A percentile compares a stretch with the other conserved stretches of the same genome.
Evolutionary conservation across 2,113 vertebrate species (phyloP).

Genomic region (Myanophis thanlyinensis): DNA sequence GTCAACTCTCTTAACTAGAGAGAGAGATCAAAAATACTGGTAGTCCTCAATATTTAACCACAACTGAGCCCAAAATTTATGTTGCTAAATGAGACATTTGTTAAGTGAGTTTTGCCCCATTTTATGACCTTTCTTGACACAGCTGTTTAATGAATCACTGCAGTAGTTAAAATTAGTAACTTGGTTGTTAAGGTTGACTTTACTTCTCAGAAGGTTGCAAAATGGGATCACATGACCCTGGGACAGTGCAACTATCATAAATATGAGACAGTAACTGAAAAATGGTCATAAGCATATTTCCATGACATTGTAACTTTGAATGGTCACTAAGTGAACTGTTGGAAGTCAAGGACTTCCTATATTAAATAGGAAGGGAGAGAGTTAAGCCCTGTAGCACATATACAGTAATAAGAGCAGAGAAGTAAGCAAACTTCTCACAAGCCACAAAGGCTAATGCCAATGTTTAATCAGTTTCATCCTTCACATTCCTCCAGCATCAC

Average conservation of each 20-base stretch:
- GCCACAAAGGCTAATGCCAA: neutral
- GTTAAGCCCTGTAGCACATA: neutral
- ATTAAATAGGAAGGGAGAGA: neutral
- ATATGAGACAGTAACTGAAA: neutral
- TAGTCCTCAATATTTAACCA: neutral
- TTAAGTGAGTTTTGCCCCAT: neutral
- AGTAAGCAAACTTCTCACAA: neutral
- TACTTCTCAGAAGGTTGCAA: neutral
- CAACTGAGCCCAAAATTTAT: neutral
- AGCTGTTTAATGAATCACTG: neutral
- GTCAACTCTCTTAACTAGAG: neutral
- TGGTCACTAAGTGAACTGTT: neutral
- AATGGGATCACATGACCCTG: neutral
- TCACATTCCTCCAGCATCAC: neutral
- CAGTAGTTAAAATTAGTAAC: neutral
- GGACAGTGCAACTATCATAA: neutral
- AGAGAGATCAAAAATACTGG: neutral
- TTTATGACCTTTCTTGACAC: neutral
- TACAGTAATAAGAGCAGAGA: neutral
- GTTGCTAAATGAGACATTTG: neutral
- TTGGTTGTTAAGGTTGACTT: neutral
- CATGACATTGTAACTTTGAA: neutral
- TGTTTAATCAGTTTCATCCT: neutral
- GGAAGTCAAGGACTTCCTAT: neutral
- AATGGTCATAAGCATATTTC: neutral